Percentiles rank a stretch among this genome's conserved stretches.
Conservation (phyloP, 2,113 vertebrate genomes). For the Nibea albiflora region DNA sequence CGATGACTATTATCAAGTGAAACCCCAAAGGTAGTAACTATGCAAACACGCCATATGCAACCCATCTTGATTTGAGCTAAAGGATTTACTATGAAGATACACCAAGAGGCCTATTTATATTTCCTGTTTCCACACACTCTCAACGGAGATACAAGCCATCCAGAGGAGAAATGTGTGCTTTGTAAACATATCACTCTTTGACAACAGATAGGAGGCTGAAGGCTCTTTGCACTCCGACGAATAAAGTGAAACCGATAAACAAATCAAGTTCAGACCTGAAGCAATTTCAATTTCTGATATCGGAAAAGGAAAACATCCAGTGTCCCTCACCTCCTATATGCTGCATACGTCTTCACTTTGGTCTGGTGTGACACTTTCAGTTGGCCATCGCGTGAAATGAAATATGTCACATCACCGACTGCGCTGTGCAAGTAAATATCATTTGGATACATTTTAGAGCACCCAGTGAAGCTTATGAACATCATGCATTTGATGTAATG, state of each 20-base stretch:
- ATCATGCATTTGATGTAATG: neutral
- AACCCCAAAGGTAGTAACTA: slow-evolving; percentile 64
- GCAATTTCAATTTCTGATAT: slow-evolving; percentile 52
- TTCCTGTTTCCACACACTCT: slow-evolving; percentile 37
- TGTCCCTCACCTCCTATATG: slow-evolving; percentile 9
- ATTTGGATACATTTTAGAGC: neutral
- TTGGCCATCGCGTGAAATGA: slow-evolving; percentile 21
- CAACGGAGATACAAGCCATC: slow-evolving; percentile 42
- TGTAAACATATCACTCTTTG: slow-evolving; percentile 61
- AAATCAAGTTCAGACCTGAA: slow-evolving; percentile 59
- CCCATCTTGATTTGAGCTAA: slow-evolving; percentile 54
- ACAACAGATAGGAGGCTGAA: slow-evolving; percentile 56
- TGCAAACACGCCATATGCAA: slow-evolving; percentile 55
- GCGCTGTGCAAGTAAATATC: neutral
- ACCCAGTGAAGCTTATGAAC: neutral
- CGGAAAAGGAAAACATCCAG: slow-evolving; percentile 28
- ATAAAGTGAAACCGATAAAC: slow-evolving; percentile 57
- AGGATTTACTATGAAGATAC: slow-evolving; percentile 59
- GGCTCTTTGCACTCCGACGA: slow-evolving; percentile 49
- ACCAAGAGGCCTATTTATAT: slow-evolving; percentile 40
- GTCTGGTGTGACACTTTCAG: slow-evolving; percentile 10
- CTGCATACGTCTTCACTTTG: neutral
- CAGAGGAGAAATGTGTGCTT: slow-evolving; percentile 43
- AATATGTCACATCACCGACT: slow-evolving; percentile 4
- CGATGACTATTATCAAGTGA: slow-evolving; percentile 64